Conservation (phyloP, 2,888 invertebrate species). For the Eristalinus sepulchralis region DNA sequence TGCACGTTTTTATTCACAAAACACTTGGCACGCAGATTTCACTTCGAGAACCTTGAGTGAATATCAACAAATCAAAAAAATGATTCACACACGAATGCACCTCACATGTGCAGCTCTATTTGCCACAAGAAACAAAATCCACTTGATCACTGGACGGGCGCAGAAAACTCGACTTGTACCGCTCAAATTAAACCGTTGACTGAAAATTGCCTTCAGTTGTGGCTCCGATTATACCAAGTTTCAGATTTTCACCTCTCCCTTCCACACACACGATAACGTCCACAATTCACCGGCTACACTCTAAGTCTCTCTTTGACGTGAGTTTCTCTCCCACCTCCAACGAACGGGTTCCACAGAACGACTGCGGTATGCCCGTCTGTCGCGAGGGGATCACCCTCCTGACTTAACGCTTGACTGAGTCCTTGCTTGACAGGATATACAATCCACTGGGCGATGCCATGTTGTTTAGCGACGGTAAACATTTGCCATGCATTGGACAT, state of each 20-base stretch:
- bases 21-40: constrained; percentile 1
- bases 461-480: constrained; percentile 64
- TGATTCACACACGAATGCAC: constrained; percentile 12
- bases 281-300: constrained; percentile 43
- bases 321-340: neutral
- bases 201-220: constrained; percentile 50
- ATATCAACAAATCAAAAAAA: neutral
- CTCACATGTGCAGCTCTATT: constrained; percentile 7
- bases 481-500: constrained; percentile 12
- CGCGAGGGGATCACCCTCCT: neutral
- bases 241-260: constrained; percentile 41
- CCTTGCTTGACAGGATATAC: constrained; percentile 56
- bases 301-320: constrained; percentile 1
- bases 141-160: constrained; percentile 34
- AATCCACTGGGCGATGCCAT: neutral
- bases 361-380: neutral
- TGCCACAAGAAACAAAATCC: constrained; percentile 19
- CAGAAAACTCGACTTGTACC: constrained; percentile 38
- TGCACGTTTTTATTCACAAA: neutral
- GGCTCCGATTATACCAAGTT: constrained; percentile 63
- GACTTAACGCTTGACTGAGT: constrained; percentile 62
- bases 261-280: constrained; percentile 17
- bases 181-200: constrained; percentile 67
- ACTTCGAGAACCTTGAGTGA: constrained; percentile 14
- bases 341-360: neutral